phyloP scores from a whole-genome alignment of 2,113 vertebrate species.

The Camelus bactrianus region DNA sequence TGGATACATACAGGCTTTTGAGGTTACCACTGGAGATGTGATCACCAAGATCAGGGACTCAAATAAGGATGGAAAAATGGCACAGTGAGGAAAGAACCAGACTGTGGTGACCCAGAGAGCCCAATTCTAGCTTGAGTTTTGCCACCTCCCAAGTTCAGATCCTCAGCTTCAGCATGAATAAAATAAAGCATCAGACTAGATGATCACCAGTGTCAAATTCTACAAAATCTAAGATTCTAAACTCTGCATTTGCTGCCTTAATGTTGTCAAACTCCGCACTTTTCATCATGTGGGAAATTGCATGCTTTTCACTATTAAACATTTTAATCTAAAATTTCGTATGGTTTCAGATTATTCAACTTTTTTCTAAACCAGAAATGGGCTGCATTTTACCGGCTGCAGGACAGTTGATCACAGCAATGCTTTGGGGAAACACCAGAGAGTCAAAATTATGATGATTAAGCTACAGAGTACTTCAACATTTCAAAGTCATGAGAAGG shows the following conservation, averaged over 20 bases:
- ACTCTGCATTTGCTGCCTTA: neutral
- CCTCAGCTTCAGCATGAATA: neutral
- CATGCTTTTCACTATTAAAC: neutral
- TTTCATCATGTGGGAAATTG: neutral
- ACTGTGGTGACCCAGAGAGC: neutral
- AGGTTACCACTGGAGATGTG: neutral
- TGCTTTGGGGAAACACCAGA: neutral
- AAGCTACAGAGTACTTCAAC: neutral
- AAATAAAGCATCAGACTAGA: neutral
- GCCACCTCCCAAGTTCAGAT: neutral
- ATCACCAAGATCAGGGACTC: neutral
- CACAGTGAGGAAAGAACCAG: neutral
- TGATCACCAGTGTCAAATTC: neutral
- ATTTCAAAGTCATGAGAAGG: neutral
- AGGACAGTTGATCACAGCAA: neutral
- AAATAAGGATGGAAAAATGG: neutral
- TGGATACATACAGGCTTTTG: neutral
- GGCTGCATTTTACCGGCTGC: neutral
- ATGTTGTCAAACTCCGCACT: neutral
- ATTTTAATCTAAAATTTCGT: neutral
- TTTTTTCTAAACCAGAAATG: conserved; percentile 44
- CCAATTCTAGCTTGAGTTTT: neutral
- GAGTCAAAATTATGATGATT: neutral
- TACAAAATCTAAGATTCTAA: neutral
- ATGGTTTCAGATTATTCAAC: neutral